phyloP scores from a whole-genome alignment of 2,113 vertebrate genomes.

The Eulemur rufifrons region DNA sequence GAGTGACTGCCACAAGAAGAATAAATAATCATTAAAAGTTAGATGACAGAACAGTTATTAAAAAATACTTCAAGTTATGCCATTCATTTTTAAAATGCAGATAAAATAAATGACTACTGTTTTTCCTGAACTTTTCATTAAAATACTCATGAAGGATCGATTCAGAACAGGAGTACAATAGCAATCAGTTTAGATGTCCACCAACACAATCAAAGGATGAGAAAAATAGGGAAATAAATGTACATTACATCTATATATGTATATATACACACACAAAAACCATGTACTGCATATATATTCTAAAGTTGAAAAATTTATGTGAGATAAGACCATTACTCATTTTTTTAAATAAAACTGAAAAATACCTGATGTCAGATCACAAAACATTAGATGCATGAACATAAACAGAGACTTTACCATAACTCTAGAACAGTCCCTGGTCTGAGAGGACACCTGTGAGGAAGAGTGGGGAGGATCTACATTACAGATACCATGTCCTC shows the following conservation, averaged over 20 bases:
- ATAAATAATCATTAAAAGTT: not conserved
- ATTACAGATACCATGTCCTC: not conserved
- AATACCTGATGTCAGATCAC: not conserved
- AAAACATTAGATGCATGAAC: not conserved
- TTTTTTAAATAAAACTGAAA: not conserved
- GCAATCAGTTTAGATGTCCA: not conserved
- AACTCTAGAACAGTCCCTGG: not conserved
- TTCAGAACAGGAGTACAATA: not conserved
- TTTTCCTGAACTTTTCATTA: not conserved
- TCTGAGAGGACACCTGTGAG: not conserved
- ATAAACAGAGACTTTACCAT: not conserved
- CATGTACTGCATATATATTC: not conserved
- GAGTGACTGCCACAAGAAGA: not conserved
- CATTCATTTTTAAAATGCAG: not conserved
- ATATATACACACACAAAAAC: not conserved
- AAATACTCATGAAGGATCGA: not conserved
- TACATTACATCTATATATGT: not conserved
- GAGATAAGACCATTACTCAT: not conserved
- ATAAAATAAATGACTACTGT: not conserved
- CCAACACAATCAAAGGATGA: not conserved
- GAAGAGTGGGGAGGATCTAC: not conserved
- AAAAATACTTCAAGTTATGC: not conserved
- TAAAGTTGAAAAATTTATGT: not conserved
- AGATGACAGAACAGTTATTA: not conserved
- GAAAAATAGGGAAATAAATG: not conserved